A percentile compares a stretch with the other conserved stretches of the same genome.
Conservation (phyloP, 2,113 vertebrate species). For the Andinoacara biseriatus region DNA sequence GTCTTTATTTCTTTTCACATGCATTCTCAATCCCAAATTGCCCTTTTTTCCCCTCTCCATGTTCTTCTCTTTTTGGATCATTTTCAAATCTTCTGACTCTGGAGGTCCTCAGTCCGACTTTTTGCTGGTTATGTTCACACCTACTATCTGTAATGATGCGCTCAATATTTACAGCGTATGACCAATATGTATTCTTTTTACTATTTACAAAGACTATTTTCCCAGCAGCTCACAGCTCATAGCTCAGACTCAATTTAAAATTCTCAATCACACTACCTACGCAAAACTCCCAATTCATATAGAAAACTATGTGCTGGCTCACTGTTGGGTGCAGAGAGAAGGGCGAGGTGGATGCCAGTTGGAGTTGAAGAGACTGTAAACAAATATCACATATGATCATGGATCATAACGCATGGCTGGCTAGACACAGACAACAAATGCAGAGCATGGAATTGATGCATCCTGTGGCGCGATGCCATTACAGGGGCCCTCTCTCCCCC, state of each 20-base stretch:
- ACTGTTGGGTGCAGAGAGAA: background rate
- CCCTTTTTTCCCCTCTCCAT: background rate
- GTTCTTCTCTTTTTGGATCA: conserved; percentile 58
- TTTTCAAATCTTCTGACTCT: conserved; percentile 50
- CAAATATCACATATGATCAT: background rate
- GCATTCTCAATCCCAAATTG: conserved; percentile 45
- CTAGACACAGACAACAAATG: background rate
- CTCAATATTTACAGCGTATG: background rate
- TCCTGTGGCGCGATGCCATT: background rate
- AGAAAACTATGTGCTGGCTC: background rate
- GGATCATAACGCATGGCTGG: background rate
- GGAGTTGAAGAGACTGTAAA: background rate
- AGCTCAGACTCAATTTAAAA: background rate
- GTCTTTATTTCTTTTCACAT: conserved; percentile 52
- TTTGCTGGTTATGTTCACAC: conserved; percentile 6
- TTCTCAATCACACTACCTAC: background rate
- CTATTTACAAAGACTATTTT: background rate
- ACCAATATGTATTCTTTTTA: background rate
- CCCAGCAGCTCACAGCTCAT: background rate
- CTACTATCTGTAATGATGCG: background rate
- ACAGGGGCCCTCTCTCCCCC: background rate
- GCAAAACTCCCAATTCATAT: background rate
- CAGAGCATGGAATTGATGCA: background rate
- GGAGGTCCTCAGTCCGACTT: background rate
- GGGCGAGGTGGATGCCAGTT: background rate